Conservation (phyloP, 2,113 vertebrate species). For the Delphinapterus leucas region DNA sequence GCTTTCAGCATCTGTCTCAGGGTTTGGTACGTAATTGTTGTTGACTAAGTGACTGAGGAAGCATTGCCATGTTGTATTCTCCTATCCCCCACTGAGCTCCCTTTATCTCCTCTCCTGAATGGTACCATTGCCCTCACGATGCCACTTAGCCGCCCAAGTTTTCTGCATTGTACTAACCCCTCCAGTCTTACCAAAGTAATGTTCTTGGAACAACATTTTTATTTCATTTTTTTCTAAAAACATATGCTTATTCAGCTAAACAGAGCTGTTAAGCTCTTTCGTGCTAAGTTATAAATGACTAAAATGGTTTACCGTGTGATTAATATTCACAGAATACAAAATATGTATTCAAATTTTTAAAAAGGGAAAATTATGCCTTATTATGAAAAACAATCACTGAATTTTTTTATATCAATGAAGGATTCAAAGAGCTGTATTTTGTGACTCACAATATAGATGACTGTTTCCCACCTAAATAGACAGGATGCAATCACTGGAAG, state of each 20-base stretch:
- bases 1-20: neutral
- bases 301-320: neutral
- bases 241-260: neutral
- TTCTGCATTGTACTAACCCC: neutral
- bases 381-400: neutral
- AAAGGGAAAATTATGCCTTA: neutral
- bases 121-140: neutral
- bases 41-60: neutral
- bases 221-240: slow-evolving; percentile 1
- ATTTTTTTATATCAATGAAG: neutral
- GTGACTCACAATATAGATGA: neutral
- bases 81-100: neutral
- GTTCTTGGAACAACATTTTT: neutral
- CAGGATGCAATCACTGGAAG: neutral
- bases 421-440: neutral
- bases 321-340: neutral
- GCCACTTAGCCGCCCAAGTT: neutral
- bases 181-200: neutral
- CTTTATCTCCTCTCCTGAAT: neutral
- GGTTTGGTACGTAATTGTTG: neutral
- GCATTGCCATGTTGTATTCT: neutral
- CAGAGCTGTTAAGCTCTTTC: neutral
- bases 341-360: neutral
- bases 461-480: neutral
- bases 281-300: neutral